These are phyloP conservation scores for Punctoribates punctum DNA, from an alignment of 2,888 invertebrate genomes.

Conservation along the genomic window DNA sequence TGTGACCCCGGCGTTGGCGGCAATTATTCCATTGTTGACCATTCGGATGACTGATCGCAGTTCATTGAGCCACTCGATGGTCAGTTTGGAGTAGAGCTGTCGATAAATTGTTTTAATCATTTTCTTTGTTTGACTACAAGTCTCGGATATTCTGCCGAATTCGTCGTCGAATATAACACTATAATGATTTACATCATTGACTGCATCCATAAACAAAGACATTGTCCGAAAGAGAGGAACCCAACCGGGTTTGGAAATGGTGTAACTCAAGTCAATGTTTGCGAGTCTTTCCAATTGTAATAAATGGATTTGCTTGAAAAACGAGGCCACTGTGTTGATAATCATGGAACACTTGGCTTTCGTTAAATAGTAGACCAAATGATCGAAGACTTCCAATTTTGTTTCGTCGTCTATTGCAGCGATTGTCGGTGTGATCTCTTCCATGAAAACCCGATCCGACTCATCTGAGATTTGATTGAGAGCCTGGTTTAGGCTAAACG, in stretches of 20 bases:
- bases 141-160: background rate
- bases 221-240: background rate
- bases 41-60: background rate
- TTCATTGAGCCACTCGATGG: background rate
- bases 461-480: no score
- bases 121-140: background rate
- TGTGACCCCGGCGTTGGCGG: no score
- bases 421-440: background rate
- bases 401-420: background rate
- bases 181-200: background rate
- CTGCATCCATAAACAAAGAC: background rate
- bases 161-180: background rate
- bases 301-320: background rate
- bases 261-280: background rate
- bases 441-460: no score
- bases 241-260: background rate
- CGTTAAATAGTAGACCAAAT: background rate
- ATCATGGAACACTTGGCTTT: background rate
- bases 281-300: background rate
- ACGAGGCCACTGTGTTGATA: background rate
- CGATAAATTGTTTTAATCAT: background rate
- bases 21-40: background rate
- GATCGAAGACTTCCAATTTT: background rate
- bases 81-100: background rate
- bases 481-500: no score